Conservation (phyloP, 2,113 vertebrate species). For the Corythoichthys intestinalis region DNA sequence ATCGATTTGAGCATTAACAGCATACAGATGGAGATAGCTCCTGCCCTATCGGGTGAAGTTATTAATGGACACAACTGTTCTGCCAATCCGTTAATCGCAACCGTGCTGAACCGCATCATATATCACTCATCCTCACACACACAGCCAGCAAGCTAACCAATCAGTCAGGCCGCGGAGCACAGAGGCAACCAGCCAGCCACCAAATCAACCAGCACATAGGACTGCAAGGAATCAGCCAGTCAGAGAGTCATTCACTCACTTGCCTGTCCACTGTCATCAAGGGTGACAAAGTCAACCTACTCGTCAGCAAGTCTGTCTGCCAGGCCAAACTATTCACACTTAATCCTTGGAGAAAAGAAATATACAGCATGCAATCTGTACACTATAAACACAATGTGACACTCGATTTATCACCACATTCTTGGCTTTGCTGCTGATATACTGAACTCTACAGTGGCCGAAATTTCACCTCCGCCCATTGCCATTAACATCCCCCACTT, state of each 20-base stretch:
- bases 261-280: slow-evolving; percentile 30
- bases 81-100: slow-evolving; percentile 66
- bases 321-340: slow-evolving; percentile 39
- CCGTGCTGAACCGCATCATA: slow-evolving; percentile 59
- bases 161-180: slow-evolving; percentile 55
- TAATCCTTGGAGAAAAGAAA: slow-evolving; percentile 46
- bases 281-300: slow-evolving; percentile 33
- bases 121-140: slow-evolving; percentile 55
- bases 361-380: slow-evolving; percentile 55
- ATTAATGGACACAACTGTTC: slow-evolving; percentile 62
- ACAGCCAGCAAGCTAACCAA: slow-evolving; percentile 44
- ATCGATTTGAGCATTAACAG: slow-evolving; percentile 38
- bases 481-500: slow-evolving; percentile 40
- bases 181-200: slow-evolving; percentile 47
- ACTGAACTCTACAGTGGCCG: slow-evolving; percentile 40
- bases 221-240: slow-evolving; percentile 29
- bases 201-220: slow-evolving; percentile 44
- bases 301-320: slow-evolving; percentile 29
- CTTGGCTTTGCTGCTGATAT: slow-evolving; percentile 48
- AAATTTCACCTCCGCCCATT: slow-evolving; percentile 47
- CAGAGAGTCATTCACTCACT: slow-evolving; percentile 23
- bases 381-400: slow-evolving; percentile 65
- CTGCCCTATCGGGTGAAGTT: slow-evolving; percentile 49
- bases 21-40: slow-evolving; percentile 20
- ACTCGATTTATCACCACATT: slow-evolving; percentile 61